These are phyloP conservation scores for Thinocorus orbignyianus DNA, from an alignment of 2,113 vertebrate genomes.

Conservation along the genomic window DNA sequence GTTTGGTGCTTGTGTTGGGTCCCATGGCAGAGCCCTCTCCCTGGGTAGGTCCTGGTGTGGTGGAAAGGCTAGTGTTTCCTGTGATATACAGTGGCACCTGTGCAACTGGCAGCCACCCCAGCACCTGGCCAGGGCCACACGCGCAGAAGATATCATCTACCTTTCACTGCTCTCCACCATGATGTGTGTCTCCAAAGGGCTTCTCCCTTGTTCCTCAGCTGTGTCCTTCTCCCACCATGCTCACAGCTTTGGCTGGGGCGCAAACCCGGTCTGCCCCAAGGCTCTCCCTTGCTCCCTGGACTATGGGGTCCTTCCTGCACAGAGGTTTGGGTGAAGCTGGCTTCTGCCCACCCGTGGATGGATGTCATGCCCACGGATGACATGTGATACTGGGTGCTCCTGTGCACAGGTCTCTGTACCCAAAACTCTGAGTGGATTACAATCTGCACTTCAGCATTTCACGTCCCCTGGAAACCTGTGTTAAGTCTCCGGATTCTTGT, in stretches of 20 bases:
- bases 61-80: neutral
- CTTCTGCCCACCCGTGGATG: neutral
- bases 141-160: neutral
- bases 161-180: neutral
- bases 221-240: neutral
- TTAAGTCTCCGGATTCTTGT: neutral
- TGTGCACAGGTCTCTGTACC: rapidly evolving
- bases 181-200: neutral
- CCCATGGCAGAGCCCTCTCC: neutral
- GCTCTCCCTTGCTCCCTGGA: neutral
- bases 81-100: neutral
- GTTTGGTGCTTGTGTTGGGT: neutral
- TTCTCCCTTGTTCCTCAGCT: neutral
- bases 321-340: rapidly evolving
- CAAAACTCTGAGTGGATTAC: neutral
- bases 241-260: neutral
- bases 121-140: neutral
- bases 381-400: neutral
- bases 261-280: rapidly evolving
- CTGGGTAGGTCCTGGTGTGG: neutral
- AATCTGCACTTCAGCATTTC: neutral
- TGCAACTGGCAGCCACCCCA: too few species aligned
- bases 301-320: neutral
- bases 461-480: neutral
- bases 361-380: rapidly evolving